Evolutionary conservation across 2,113 vertebrate genomes (phyloP).

Genomic region (Oncorhynchus mykiss): DNA sequence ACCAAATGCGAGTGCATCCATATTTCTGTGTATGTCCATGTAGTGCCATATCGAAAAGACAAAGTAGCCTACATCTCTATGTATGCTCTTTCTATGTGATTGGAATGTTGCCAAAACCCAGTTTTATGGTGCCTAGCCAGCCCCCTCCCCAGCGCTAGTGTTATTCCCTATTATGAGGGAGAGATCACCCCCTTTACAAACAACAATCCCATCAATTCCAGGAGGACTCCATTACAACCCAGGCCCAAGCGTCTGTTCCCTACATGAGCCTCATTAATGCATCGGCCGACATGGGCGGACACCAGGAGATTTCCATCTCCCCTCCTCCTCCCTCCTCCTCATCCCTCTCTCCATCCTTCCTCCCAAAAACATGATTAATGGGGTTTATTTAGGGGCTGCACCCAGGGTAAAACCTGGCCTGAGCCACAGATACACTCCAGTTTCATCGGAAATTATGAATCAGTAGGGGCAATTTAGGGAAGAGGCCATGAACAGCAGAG

Average conservation of each 20-base stretch:
- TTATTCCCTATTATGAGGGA: constrained; percentile 46
- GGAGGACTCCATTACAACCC: constrained; percentile 71
- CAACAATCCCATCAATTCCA: constrained; percentile 66
- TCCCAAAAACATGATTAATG: constrained; percentile 65
- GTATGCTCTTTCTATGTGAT: background rate
- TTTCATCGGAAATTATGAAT: constrained; percentile 57
- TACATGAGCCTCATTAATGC: constrained; percentile 78
- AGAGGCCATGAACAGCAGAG: constrained; percentile 36
- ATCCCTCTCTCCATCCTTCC: background rate
- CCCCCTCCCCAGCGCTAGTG: constrained; percentile 37
- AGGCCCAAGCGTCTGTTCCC: constrained; percentile 60
- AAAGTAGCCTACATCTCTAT: background rate
- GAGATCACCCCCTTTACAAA: constrained; percentile 62
- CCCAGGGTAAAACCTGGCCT: constrained; percentile 45
- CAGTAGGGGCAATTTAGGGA: constrained; percentile 41
- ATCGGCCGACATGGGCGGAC: constrained; percentile 64
- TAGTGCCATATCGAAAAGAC: background rate
- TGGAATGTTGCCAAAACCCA: constrained; percentile 34
- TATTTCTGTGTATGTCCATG: background rate
- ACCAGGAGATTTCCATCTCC: constrained; percentile 55
- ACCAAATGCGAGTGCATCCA: background rate
- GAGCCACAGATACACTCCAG: constrained; percentile 51
- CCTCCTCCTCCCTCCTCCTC: constrained; percentile 1
- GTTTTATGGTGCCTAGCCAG: constrained; percentile 41
- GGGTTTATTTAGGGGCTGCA: constrained; percentile 63